Conservation (phyloP, 2,113 vertebrate species). For the Sprattus sprattus region DNA sequence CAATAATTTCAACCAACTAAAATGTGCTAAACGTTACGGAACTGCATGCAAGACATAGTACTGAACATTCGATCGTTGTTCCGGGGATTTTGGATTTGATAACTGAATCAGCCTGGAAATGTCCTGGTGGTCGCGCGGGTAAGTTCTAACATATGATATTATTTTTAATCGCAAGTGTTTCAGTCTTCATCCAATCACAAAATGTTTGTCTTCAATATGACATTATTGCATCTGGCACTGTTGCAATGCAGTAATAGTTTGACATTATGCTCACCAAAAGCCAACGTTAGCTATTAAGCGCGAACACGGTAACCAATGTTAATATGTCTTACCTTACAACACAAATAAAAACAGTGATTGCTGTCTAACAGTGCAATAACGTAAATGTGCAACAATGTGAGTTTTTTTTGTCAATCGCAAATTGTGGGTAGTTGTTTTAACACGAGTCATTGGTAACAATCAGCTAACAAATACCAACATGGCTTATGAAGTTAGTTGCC, state of each 20-base stretch:
- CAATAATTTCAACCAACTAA: neutral
- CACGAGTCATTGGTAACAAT: neutral
- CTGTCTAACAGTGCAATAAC: neutral
- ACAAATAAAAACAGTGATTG: neutral
- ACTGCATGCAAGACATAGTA: constrained; percentile 12
- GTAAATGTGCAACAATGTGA: neutral
- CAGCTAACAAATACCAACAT: neutral
- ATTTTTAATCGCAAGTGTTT: neutral
- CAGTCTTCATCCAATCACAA: neutral
- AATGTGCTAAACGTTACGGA: neutral
- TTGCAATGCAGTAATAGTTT: neutral
- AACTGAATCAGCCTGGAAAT: constrained; percentile 59
- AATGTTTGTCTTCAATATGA: neutral
- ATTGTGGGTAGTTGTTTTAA: neutral
- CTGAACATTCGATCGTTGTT: constrained; percentile 1
- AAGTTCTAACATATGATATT: constrained; percentile 34
- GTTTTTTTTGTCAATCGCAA: neutral
- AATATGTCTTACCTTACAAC: neutral
- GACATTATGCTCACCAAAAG: neutral
- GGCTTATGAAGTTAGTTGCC: neutral
- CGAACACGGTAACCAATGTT: neutral
- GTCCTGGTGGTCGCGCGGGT: constrained; percentile 76
- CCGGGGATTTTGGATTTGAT: constrained; percentile 23
- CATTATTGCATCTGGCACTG: neutral
- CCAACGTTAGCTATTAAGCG: neutral